A percentile compares a stretch with the other conserved stretches of the same genome.
Evolutionary conservation across 2,888 invertebrate species (phyloP).

Genomic region (Yponomeuta sedellus): DNA sequence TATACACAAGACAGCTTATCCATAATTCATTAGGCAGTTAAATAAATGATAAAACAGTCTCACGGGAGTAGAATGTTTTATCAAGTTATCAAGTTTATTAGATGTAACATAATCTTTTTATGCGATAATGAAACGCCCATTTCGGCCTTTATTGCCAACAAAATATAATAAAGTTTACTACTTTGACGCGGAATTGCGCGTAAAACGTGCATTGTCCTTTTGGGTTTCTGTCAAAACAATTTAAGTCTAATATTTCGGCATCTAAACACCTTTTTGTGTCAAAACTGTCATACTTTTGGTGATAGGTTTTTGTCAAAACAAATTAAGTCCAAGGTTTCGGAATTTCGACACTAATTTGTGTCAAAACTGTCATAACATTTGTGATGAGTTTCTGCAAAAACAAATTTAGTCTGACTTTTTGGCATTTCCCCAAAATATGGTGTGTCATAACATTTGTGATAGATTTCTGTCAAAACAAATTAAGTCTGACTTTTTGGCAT

Average conservation of each 20-base stretch:
- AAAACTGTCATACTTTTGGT: no score
- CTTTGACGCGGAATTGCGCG: background rate
- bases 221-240: background rate
- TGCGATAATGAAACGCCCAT: background rate
- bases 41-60: background rate
- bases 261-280: no score
- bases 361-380: no score
- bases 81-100: constrained; percentile 1
- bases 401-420: no score
- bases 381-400: no score
- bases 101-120: background rate
- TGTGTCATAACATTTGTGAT: no score
- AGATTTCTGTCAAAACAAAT: no score
- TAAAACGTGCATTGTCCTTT: background rate
- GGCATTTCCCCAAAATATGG: no score
- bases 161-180: constrained; percentile 1
- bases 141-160: background rate
- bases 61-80: background rate
- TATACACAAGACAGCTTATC: background rate
- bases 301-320: no score
- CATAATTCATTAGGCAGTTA: background rate
- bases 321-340: no score
- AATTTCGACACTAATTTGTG: no score
- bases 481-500: no score
- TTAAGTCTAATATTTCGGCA: background rate